These are phyloP conservation scores for Colostygia pectinataria DNA, from an alignment of 2,888 invertebrate species.

Conservation along the genomic window DNA sequence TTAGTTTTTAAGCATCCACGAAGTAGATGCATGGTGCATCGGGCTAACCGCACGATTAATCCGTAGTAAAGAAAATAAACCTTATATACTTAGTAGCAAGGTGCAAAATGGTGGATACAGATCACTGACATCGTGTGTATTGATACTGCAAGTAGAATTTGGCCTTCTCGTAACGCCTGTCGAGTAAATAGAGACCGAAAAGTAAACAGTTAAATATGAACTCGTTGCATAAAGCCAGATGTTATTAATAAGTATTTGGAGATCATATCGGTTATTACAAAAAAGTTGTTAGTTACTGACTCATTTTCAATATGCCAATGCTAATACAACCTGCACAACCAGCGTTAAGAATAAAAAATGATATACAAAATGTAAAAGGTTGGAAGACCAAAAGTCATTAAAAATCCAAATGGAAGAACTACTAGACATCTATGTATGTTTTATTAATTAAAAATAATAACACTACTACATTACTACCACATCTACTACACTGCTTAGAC, in stretches of 20 bases:
- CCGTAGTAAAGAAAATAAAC: constrained; percentile 8
- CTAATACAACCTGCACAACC: too few species aligned
- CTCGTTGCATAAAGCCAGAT: neutral
- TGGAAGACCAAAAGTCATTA: too few species aligned
- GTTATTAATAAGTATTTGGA: too few species aligned
- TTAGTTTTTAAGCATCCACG: constrained; percentile 34
- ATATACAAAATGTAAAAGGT: too few species aligned
- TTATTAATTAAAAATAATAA: too few species aligned
- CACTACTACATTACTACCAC: too few species aligned
- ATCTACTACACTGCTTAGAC: neutral
- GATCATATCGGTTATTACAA: too few species aligned
- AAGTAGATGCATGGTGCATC: constrained; percentile 18
- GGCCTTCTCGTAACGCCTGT: constrained; percentile 26
- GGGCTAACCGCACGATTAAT: constrained; percentile 22
- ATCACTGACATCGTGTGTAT: constrained; percentile 11
- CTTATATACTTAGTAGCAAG: neutral
- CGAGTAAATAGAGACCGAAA: constrained; percentile 29
- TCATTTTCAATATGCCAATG: too few species aligned
- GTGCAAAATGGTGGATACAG: constrained; percentile 1
- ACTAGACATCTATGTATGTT: too few species aligned
- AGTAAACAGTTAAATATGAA: constrained; percentile 17
- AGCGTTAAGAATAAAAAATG: too few species aligned
- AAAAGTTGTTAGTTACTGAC: too few species aligned
- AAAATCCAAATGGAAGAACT: too few species aligned
- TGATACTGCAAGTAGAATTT: constrained; percentile 24